Base-by-base conservation (phyloP, 2,113 vertebrate species). In the Lathamus discolor region DNA sequence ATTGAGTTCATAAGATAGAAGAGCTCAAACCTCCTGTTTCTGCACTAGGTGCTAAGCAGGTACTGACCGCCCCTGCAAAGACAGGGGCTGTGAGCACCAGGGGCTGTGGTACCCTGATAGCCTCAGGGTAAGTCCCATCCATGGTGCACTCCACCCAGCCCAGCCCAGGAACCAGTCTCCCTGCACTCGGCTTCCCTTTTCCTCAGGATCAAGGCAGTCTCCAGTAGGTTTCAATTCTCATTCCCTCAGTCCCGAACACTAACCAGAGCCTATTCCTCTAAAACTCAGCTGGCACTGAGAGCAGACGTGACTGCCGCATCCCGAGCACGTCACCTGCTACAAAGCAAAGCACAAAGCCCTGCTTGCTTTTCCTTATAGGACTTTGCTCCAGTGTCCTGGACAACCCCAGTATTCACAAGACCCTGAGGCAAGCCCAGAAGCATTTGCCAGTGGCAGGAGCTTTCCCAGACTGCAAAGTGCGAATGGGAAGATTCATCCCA, bases 371-470 rank as follows among this genome's bases (percentile, higher is more conserved):
- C 57, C 80, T 86, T 37, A 62, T 39, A 69, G 79, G 22, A 39
- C 14, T 66, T 77, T 66, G 22, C 6, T 35, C 33, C 39, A 48
- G 44, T 23, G 72, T 19, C 46, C 59, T 73, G 41, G 59, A 62
- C 4, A 46, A 17, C 8, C 33, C 51, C 72, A 0, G 0, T 41
- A 43, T 59, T 43, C 54, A 74, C 7, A 54, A 48, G 43, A 76
- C n/a, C 37, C 13, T 69, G n/a, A 63, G 48, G 39, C 69, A 61
- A 76, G 46, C 43, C 44, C 52, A 77, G 55, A 62, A 83, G 31
- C 29, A 8, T 54, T 66, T 75, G 28, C 28, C 62, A 7, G 28
- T 25, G 44, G 49, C 54, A 86, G 35, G 22, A 83, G 33, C 29
- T 24, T 66, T 77, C 16, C 27, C 72, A 74, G 35, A 10, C 13